Conservation (phyloP, 2,888 invertebrate species). For the Dasypogon diadema region DNA sequence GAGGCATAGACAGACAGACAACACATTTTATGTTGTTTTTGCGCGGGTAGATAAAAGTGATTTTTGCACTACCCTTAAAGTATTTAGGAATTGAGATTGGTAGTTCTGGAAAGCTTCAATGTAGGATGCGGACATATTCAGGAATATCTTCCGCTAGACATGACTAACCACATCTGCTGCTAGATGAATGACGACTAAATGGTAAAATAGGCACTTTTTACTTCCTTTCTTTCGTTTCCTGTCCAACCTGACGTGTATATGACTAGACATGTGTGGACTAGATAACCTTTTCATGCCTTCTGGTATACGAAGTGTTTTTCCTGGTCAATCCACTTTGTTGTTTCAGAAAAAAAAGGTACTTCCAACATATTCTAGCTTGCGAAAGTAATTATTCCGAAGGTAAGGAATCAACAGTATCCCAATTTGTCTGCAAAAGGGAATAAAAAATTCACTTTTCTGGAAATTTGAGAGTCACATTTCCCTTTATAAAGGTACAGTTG, state of each 20-base stretch:
- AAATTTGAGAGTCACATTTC: too few species aligned
- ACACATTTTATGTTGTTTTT: conserved; percentile 17
- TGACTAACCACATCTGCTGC: conserved; percentile 29
- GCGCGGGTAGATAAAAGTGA: conserved; percentile 16
- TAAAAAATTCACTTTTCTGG: too few species aligned
- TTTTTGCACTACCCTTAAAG: background rate
- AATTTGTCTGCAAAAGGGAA: too few species aligned
- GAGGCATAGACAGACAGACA: background rate
- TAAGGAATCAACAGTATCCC: too few species aligned
- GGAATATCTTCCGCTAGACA: conserved; percentile 9
- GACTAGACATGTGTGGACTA: conserved; percentile 2
- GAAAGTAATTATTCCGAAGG: too few species aligned
- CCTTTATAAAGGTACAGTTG: too few species aligned
- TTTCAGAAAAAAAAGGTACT: too few species aligned
- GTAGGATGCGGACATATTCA: conserved; percentile 15
- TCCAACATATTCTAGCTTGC: too few species aligned
- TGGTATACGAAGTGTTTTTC: conserved; percentile 1
- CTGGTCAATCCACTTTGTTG: conserved; percentile 9
- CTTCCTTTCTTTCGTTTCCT: background rate
- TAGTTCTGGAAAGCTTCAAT: background rate
- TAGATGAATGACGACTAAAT: background rate
- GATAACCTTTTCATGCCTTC: background rate
- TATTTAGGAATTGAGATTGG: background rate
- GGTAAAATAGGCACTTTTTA: background rate
- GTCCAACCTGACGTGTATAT: background rate